Base-by-base conservation (phyloP, 2,888 invertebrate species). In the Dynastes hyllus region DNA sequence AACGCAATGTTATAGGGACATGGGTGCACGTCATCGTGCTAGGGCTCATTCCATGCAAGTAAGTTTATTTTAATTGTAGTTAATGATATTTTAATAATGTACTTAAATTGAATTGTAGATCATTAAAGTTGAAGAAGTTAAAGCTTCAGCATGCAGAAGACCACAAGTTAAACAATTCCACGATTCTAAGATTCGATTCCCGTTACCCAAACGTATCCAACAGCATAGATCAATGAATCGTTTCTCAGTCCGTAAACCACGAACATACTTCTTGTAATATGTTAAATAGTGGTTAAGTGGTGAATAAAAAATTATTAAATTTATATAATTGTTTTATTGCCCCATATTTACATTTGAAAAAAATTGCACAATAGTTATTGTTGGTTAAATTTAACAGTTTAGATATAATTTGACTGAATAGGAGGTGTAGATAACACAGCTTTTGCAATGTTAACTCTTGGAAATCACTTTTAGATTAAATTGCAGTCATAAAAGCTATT, bases 111-210 rank as follows among this genome's bases (percentile, higher is more conserved):
- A 79, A 85, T 88, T 86, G 0, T 93, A 98, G 93, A 98, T 99
- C 86, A 99, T 99, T 89, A 96, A 97, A 91, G 98, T 99, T 83
- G 97, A 98, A 89, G 93, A 95, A 79, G 96, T 99, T 80, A 93
- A 95, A 86, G 96, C 98, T 29, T 91, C 92, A 29, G 96, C 97
- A 85, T 98, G 98, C 88, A 94, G 98, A 86, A 93, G 99, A 86
- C 95, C 97, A 37, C 95, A 97, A 88, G 95, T 99, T 81, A 98
- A 98, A 91, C 98, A 99, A 91, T 99, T 99, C 95, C 99, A 99
- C 90, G 96, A 99, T 91, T 95, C 97, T 81, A 95, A 93, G 89
- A 98, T 99, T 90, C 93, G 93, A 89, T 99, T 99, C 95, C 99
- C 99, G 83, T 92, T 99, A 91, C 97, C 98, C 79, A 96, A 96